Conservation (phyloP, 2,888 invertebrate species). For the Drosophila maculinotata region DNA sequence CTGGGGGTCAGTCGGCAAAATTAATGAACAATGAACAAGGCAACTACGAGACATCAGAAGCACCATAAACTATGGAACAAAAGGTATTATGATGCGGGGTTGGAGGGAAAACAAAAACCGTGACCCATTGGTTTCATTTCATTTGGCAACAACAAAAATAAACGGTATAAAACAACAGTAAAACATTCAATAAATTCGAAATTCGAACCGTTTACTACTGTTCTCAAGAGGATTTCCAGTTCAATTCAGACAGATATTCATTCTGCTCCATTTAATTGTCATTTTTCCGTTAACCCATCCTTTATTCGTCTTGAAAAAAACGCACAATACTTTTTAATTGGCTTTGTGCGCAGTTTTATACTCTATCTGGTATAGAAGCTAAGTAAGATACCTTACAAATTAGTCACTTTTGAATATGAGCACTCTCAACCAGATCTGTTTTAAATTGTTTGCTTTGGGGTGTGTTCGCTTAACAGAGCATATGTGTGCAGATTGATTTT, state of each 20-base stretch:
- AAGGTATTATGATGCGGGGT: slow-evolving; percentile 4
- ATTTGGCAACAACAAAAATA: slow-evolving; percentile 64
- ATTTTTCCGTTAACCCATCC: slow-evolving; percentile 35
- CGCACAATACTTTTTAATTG: background rate
- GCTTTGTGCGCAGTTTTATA: background rate
- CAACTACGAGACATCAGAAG: slow-evolving; percentile 22
- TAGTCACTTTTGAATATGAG: background rate
- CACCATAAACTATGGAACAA: slow-evolving; percentile 13
- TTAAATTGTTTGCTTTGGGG: slow-evolving; percentile 7
- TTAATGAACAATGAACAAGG: slow-evolving; percentile 64
- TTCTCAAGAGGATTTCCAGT: slow-evolving; percentile 18
- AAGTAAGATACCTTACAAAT: slow-evolving; percentile 3
- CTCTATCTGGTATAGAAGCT: background rate
- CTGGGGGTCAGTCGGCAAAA: slow-evolving; percentile 65
- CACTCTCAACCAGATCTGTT: too few relatives aligned
- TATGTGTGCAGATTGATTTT: slow-evolving; percentile 27
- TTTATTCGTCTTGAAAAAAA: slow-evolving; percentile 14
- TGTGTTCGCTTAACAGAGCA: slow-evolving; percentile 24
- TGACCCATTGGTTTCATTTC: slow-evolving; percentile 68
- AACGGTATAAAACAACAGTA: slow-evolving; percentile 16
- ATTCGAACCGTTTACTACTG: slow-evolving; percentile 43
- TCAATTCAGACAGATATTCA: slow-evolving; percentile 16
- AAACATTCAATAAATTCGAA: slow-evolving; percentile 56
- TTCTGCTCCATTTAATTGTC: slow-evolving; percentile 41
- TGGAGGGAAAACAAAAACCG: slow-evolving; percentile 6